Conservation (phyloP, 1,140 invertebrate species). For the Bombus difficillimus region DNA sequence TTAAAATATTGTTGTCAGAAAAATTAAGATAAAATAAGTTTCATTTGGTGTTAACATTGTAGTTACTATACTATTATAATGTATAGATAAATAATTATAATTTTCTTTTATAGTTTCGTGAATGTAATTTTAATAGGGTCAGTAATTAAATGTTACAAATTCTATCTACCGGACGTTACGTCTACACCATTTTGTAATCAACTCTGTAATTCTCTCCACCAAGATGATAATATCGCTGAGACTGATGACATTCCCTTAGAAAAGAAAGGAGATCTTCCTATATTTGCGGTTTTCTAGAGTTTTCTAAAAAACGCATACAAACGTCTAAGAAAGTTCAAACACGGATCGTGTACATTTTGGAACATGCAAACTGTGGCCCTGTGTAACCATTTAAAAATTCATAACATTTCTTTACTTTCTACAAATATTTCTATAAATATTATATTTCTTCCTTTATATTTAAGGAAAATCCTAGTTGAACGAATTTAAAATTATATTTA, state of each 20-base stretch:
- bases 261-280: background rate
- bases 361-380: background rate
- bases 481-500: background rate
- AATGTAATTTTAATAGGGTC: background rate
- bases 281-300: background rate
- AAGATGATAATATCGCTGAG: background rate
- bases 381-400: background rate
- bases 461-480: background rate
- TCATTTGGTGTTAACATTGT: background rate
- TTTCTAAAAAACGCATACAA: background rate
- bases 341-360: background rate
- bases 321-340: slow-evolving; percentile 16
- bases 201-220: background rate
- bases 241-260: background rate
- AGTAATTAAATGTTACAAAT: background rate
- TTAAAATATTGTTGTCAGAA: background rate
- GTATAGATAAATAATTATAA: background rate
- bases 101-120: background rate
- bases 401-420: background rate
- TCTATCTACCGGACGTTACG: no score
- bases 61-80: background rate
- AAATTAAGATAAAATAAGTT: background rate
- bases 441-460: background rate
- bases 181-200: background rate
- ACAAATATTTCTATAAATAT: no score